Evolutionary conservation across 2,888 invertebrate genomes (phyloP).

Genomic region (Ormia ochracea): DNA sequence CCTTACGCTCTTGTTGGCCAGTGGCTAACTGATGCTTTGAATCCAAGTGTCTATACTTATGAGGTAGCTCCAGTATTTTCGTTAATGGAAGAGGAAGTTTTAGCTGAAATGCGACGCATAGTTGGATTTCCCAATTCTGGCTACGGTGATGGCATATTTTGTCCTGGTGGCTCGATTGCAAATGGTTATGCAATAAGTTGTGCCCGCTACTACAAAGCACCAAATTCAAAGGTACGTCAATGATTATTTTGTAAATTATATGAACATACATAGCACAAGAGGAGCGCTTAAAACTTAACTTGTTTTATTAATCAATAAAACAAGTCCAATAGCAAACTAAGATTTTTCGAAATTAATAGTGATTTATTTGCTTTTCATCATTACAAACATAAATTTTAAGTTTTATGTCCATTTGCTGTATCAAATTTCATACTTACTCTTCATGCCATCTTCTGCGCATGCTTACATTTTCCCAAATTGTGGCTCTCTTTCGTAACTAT

Average conservation of each 20-base stretch:
- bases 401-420: too few species aligned
- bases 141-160: conserved; percentile 89
- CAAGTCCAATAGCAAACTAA: too few species aligned
- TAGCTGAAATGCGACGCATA: conserved; percentile 86
- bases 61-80: conserved; percentile 93
- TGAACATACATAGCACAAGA: neutral
- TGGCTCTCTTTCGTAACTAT: too few species aligned
- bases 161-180: conserved; percentile 92
- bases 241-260: neutral
- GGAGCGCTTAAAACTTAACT: too few species aligned
- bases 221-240: conserved; percentile 83
- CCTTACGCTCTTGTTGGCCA: conserved; percentile 90
- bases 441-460: too few species aligned
- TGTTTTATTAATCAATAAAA: too few species aligned
- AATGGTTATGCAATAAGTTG: conserved; percentile 95
- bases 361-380: too few species aligned
- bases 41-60: conserved; percentile 92
- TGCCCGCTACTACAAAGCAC: conserved; percentile 84
- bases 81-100: conserved; percentile 89
- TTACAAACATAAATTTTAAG: too few species aligned
- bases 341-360: too few species aligned
- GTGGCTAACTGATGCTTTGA: conserved; percentile 90
- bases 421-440: too few species aligned
- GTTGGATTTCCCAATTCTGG: conserved; percentile 86
- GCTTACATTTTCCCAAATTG: too few species aligned